phyloP scores from a whole-genome alignment of 2,113 vertebrate genomes.

The Desmodus rotundus region DNA sequence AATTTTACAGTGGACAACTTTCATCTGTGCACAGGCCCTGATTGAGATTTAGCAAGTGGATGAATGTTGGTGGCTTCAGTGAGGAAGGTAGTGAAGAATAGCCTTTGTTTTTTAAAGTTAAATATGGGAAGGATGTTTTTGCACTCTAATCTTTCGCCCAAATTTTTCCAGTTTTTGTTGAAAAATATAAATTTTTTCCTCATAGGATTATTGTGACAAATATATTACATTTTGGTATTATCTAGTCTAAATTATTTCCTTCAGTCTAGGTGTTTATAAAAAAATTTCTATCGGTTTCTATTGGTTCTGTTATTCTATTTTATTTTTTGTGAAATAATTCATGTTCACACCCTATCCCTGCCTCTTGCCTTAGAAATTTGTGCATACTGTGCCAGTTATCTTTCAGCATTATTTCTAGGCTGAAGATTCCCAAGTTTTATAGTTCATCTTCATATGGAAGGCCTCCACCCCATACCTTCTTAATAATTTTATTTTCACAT shows the following conservation, averaged over 20 bases:
- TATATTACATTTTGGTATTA: not conserved
- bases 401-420: conserved; percentile 24
- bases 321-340: not conserved
- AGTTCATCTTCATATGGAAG: not conserved
- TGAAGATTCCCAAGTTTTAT: not conserved
- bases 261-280: not conserved
- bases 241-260: not conserved
- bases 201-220: not conserved
- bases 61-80: not conserved
- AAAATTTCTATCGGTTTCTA: not conserved
- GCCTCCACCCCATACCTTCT: not conserved
- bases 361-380: not conserved
- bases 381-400: not conserved
- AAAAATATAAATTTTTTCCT: not conserved
- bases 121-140: conserved; percentile 8
- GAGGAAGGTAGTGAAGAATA: not conserved
- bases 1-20: not conserved
- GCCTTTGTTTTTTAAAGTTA: not conserved
- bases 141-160: not conserved
- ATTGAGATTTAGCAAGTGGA: not conserved
- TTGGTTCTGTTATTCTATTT: not conserved
- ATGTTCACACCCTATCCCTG: not conserved
- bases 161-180: not conserved
- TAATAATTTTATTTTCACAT: conserved; percentile 56
- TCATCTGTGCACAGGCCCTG: not conserved